These are phyloP conservation scores for Phasianus colchicus DNA, from an alignment of 2,113 vertebrate species.

Conservation along the genomic window DNA sequence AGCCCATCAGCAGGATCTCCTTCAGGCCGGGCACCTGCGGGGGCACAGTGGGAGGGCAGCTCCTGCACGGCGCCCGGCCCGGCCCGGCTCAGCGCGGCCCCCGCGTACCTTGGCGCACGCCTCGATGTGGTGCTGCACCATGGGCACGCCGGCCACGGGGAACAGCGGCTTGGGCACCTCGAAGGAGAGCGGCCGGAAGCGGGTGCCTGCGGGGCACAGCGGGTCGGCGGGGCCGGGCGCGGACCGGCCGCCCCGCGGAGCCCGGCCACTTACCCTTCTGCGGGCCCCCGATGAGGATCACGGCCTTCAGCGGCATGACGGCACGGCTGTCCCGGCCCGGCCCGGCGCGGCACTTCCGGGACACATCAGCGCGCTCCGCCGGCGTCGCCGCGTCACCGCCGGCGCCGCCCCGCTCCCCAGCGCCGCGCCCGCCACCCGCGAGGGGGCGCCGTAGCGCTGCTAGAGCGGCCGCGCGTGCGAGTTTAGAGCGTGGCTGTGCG, in stretches of 20 bases:
- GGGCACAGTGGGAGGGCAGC: background rate
- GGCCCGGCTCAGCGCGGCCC: fast-evolving
- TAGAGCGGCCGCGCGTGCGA: no score
- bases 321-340: fast-evolving
- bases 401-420: background rate
- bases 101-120: constrained; percentile 89
- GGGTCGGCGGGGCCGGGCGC: background rate
- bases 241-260: constrained; percentile 64
- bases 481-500: no score
- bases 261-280: constrained; percentile 89
- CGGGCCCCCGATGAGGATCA: constrained; percentile 94
- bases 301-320: constrained; percentile 89
- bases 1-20: constrained; percentile 96
- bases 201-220: constrained; percentile 80
- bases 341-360: background rate
- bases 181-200: constrained; percentile 95
- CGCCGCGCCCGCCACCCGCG: background rate
- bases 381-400: no score
- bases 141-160: constrained; percentile 96
- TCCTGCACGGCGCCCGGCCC: background rate
- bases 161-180: constrained; percentile 98
- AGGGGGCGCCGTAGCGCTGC: background rate
- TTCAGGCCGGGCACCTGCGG: constrained; percentile 91
- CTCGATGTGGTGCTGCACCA: constrained; percentile 97
- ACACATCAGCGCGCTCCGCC: no score